phyloP scores from a whole-genome alignment of 2,888 invertebrate genomes.

The Mythimna albipuncta region DNA sequence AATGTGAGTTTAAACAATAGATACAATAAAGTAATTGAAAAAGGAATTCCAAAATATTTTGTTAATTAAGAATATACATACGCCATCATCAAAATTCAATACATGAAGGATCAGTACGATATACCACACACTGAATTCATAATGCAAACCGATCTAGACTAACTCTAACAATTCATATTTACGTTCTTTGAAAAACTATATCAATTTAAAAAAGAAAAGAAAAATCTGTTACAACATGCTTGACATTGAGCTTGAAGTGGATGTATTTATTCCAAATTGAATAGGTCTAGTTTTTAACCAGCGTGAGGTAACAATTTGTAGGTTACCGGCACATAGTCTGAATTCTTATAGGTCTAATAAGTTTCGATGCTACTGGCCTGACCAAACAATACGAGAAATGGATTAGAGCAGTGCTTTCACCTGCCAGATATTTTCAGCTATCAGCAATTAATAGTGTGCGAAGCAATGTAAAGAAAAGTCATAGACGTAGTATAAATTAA shows the following conservation, averaged over 20 bases:
- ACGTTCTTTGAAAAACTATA: not conserved
- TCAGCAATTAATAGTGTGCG: conserved; percentile 68
- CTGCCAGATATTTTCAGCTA: conserved; percentile 62
- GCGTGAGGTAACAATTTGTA: conserved; percentile 56
- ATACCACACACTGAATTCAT: not conserved
- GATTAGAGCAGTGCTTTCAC: conserved; percentile 45
- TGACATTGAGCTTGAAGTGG: conserved; percentile 28
- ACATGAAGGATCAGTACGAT: not conserved
- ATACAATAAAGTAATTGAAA: too few relatives aligned
- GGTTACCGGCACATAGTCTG: conserved; percentile 53
- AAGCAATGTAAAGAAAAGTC: conserved; percentile 79
- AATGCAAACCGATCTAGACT: not conserved
- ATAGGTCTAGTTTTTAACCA: conserved; percentile 29
- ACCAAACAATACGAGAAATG: conserved; percentile 39
- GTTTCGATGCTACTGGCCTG: conserved; percentile 40
- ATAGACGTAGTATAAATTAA: conserved; percentile 79
- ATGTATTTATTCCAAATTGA: conserved; percentile 45
- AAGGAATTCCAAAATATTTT: too few relatives aligned
- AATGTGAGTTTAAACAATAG: too few relatives aligned
- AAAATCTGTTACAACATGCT: conserved; percentile 18
- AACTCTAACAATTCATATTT: not conserved
- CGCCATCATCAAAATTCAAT: not conserved
- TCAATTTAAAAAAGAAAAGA: not conserved
- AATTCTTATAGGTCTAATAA: conserved; percentile 53
- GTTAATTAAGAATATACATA: not conserved